Evolutionary conservation across 2,888 invertebrate genomes (phyloP), one percentile per base, ranked within the genome.

Genomic region (Polia nebulosa): DNA sequence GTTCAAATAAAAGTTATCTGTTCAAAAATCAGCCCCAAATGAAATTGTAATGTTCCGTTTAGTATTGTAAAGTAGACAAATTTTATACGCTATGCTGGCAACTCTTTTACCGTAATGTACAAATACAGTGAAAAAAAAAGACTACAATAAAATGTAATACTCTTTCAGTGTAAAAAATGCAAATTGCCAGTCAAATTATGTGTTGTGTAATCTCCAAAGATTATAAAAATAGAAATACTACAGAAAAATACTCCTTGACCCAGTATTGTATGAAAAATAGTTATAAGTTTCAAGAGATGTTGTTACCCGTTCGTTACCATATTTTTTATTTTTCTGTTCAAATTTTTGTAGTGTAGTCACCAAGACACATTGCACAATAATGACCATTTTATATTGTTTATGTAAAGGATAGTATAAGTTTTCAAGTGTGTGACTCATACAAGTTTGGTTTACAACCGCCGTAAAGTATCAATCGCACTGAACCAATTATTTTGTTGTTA

Each of bases 261-360:
- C 20, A 71, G 56, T 78, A 63, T 36, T 44, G 7, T 61, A 55
- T 70, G 44, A 57, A 11, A 58, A 36, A 45, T 78, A 39, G 39
- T 25, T 17, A 5, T 70, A 47, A 41, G 39, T 45, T 27, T 44
- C 44, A 36, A 29, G 44, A 25, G 1, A 59, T 32, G 17, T 61
- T 47, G 25, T 39, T 57, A 36, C 22, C 8, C 0, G 3, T 62
- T 53, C 7, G 32, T 55, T 56, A 15, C 4, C 20, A n/a, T 49
- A 32, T 27, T 55, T 39, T 62, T 68, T 53, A 44, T 44, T 65
- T 78, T 59, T 62, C 53, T 47, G 39, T 78, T 59, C 4, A 36
- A 41, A 72, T 25, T 45, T 36, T 61, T 27, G 36, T 45, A 25
- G 29, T 57, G 36, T 72, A n/a, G 52, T 41, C 22, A n/a, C n/a